Base-by-base conservation (phyloP, 2,888 invertebrate genomes). In the Chromoteleia sp. region DNA sequence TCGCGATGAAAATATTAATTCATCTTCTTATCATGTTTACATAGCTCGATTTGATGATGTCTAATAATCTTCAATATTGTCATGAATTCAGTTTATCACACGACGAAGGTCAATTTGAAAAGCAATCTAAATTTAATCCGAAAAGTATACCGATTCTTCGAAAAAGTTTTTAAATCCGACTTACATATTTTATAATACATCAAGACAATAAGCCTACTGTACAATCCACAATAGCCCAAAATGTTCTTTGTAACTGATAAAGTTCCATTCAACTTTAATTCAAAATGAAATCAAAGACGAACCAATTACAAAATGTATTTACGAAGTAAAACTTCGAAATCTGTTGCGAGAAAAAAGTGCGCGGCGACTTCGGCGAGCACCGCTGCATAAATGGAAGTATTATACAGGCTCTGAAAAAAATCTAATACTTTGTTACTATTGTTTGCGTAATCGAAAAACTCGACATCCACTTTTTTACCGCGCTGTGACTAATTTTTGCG, bases 381-480 rank as follows among this genome's bases (percentile, higher is more conserved):
- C 39, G 4, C 14, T 14, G 39, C 39, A 41, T 41, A 19, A 45
- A 41, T 41, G 39, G 39, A 6, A 41, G 39, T 41, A 41, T 41
- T 41, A 41, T 14, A 14, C 39, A 41, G 39, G 39, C 39, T 12
- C 39, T 6, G 1, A 14, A 41, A 14, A 5, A 41, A 41, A 41
- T 41, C 39, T 41, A 41, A 41, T 41, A 41, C 39, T 14, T 41
- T 7, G 39, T 14, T 14, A 3, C 39, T 3, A 41, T 41, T 41
- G 39, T 41, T 14, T 41, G 14, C 14, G 39, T 41, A 41, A 41
- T 41, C 39, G 39, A 41, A 41, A 41, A 41, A 41, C 14, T 41
- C 14, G 39, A 14, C 14, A 14, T 41, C 14, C 14, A 7, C 39
- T 12, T 41, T 41, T 41, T 14, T 14, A n/a, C 39, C 0, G 0